These are phyloP conservation scores for Datnioides undecimradiatus DNA, from an alignment of 2,113 vertebrate genomes.

Conservation along the genomic window DNA sequence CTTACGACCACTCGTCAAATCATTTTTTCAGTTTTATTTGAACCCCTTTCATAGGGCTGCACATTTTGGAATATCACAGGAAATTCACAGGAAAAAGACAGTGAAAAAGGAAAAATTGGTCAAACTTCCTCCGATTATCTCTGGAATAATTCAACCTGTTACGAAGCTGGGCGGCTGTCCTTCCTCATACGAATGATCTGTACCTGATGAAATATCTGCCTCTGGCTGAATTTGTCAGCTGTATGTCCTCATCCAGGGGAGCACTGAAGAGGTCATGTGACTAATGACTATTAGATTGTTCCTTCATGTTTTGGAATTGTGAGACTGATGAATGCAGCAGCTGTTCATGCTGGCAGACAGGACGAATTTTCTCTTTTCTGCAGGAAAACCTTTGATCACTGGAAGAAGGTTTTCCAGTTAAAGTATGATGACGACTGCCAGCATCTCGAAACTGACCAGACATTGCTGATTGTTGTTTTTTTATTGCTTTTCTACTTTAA, in stretches of 20 bases:
- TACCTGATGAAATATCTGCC: constrained; percentile 5
- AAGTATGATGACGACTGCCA: background rate
- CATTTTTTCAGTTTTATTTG: background rate
- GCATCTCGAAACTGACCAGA: constrained; percentile 7
- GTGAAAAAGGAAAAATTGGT: no score
- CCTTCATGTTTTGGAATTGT: constrained; percentile 26
- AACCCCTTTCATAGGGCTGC: background rate
- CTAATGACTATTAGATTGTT: constrained; percentile 32
- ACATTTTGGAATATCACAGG: background rate
- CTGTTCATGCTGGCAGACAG: constrained; percentile 47
- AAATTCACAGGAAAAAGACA: background rate
- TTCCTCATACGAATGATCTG: background rate
- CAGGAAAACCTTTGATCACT: constrained; percentile 48
- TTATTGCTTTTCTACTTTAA: constrained; percentile 43
- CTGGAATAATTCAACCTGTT: background rate
- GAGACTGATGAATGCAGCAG: constrained; percentile 55
- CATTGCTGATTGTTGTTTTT: constrained; percentile 39
- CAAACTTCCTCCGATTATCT: no score
- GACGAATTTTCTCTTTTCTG: constrained; percentile 6
- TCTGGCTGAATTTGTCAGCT: background rate
- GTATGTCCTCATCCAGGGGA: background rate
- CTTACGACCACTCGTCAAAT: background rate
- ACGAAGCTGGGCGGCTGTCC: background rate
- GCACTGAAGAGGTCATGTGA: constrained; percentile 3
- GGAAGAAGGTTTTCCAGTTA: constrained; percentile 36